phyloP scores from a whole-genome alignment of 2,797 vertebrate genomes.

The Serranus cabrilla region DNA sequence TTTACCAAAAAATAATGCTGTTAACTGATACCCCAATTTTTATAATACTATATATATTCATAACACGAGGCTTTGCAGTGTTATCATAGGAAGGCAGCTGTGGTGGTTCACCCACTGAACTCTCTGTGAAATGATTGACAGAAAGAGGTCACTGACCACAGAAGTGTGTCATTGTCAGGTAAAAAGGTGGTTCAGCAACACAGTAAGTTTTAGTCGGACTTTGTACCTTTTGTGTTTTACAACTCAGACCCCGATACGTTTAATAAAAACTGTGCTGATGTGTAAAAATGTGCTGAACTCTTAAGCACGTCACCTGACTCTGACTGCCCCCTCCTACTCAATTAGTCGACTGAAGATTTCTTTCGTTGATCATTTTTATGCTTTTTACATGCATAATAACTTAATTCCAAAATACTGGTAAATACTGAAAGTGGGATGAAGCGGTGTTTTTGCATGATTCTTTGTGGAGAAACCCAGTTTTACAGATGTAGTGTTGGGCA shows the following conservation, averaged over 20 bases:
- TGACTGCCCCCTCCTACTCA: no score
- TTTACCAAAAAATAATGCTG: not conserved
- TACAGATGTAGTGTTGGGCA: no score
- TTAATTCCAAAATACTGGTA: no score
- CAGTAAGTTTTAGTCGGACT: slow-evolving; percentile 40
- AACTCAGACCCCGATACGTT: not conserved
- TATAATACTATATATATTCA: not conserved
- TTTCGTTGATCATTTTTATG: no score
- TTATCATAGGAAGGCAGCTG: not conserved
- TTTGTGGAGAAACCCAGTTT: no score
- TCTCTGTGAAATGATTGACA: slow-evolving; percentile 64
- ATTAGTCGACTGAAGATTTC: no score
- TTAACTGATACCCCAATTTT: not conserved
- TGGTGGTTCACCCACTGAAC: slow-evolving; percentile 33
- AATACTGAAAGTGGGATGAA: no score
- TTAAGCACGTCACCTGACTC: no score
- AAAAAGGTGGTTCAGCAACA: slow-evolving; percentile 39
- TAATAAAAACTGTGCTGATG: not conserved
- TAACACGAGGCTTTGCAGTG: not conserved
- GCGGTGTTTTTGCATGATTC: no score
- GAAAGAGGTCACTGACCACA: slow-evolving; percentile 64
- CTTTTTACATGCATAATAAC: no score
- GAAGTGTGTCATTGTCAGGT: slow-evolving; percentile 60
- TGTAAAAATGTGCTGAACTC: no score
- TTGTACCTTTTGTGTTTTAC: slow-evolving; percentile 28